Evolutionary conservation across 2,888 invertebrate genomes (phyloP).

Genomic region (Tipula confusa): DNA sequence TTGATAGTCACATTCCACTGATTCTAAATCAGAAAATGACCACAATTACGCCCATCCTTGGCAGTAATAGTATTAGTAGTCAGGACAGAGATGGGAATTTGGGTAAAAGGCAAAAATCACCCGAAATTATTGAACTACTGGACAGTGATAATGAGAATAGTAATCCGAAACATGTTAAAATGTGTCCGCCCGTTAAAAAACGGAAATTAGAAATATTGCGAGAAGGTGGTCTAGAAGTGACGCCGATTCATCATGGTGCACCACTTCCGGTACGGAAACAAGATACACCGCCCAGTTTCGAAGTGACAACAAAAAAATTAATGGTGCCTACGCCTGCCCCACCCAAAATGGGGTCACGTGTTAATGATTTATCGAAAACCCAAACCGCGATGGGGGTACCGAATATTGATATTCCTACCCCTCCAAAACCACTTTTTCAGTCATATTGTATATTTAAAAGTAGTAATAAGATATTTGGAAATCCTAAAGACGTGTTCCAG

Average conservation of each 20-base stretch:
- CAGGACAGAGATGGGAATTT: neutral
- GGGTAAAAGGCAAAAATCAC: slow-evolving; percentile 31
- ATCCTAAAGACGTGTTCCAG: slow-evolving; percentile 37
- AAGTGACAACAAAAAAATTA: neutral
- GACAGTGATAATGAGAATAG: slow-evolving; percentile 37
- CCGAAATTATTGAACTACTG: slow-evolving; percentile 37
- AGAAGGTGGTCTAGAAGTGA: slow-evolving; percentile 71
- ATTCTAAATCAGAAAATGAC: slow-evolving; percentile 33
- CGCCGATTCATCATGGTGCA: slow-evolving; percentile 52
- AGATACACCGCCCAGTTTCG: neutral
- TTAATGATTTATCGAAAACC: neutral
- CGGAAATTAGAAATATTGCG: slow-evolving; percentile 70
- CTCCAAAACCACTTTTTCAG: slow-evolving; percentile 34
- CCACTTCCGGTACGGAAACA: neutral
- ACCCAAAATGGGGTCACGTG: neutral
- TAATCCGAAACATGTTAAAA: neutral
- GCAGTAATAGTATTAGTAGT: slow-evolving; percentile 30
- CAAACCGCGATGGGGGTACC: neutral
- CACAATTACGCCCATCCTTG: slow-evolving; percentile 36
- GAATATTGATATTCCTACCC: neutral
- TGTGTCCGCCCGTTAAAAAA: slow-evolving; percentile 54
- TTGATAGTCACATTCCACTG: slow-evolving; percentile 36
- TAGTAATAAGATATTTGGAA: slow-evolving; percentile 36
- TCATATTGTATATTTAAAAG: slow-evolving; percentile 36
- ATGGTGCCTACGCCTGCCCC: neutral